phyloP scores from a whole-genome alignment of 2,797 vertebrate genomes.

The Anguilla megastoma region DNA sequence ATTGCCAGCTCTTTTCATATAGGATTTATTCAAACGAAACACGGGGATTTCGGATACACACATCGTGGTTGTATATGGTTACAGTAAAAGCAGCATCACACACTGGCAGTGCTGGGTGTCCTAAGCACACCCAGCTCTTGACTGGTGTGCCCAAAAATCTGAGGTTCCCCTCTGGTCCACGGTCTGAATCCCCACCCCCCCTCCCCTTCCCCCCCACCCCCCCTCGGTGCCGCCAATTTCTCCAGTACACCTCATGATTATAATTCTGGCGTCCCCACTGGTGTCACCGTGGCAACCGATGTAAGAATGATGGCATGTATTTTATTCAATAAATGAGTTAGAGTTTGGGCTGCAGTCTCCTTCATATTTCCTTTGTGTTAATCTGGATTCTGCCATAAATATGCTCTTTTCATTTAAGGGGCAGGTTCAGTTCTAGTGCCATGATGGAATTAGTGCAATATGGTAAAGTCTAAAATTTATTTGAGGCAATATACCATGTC shows the following conservation, averaged over 20 bases:
- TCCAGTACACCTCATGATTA: too few relatives aligned
- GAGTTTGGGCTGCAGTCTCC: background rate
- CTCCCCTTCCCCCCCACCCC: too few relatives aligned
- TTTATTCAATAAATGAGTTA: background rate
- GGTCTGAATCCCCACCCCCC: too few relatives aligned
- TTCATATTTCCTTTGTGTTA: background rate
- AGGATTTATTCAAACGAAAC: constrained; percentile 62
- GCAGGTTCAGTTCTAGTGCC: background rate
- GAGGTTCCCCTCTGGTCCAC: too few relatives aligned
- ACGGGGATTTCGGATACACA: constrained; percentile 47
- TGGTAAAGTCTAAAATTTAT: background rate
- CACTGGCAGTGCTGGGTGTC: too few relatives aligned
- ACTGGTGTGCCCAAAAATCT: too few relatives aligned
- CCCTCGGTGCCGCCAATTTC: too few relatives aligned
- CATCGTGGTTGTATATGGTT: constrained; percentile 53
- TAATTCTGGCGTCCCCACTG: too few relatives aligned
- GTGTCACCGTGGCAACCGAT: background rate
- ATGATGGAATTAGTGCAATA: background rate
- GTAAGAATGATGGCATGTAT: background rate
- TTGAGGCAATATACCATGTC: background rate
- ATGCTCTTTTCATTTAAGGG: background rate
- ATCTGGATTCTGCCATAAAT: constrained; percentile 9
- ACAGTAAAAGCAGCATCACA: constrained; percentile 18
- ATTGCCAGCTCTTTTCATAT: constrained; percentile 62
- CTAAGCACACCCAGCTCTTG: too few relatives aligned